Evolutionary conservation across 2,888 invertebrate genomes (phyloP).

Genomic region (Cosmia pyralina): DNA sequence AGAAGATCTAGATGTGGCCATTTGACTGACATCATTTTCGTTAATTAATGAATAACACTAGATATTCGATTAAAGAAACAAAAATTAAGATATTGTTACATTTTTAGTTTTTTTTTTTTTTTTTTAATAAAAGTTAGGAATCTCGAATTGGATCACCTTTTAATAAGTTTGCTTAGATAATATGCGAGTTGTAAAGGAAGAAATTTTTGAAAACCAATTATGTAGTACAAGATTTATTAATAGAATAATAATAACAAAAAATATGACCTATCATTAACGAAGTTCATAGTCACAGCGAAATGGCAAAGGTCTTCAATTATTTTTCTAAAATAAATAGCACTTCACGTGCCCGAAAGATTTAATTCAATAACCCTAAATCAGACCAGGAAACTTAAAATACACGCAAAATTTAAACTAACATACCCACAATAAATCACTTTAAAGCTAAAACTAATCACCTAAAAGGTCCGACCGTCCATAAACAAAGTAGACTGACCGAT

Average conservation of each 20-base stretch:
- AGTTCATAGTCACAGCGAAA: neutral
- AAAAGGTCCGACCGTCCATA: constrained; percentile 79
- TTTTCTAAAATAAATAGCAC: neutral
- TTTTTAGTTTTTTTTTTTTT: no score
- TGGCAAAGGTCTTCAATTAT: neutral
- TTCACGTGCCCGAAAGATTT: neutral
- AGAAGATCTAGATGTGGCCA: no score
- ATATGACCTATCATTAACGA: neutral
- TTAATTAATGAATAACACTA: no score
- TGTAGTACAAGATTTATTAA: neutral
- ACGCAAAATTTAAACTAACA: constrained; percentile 52
- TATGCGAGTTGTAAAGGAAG: neutral
- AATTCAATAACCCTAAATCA: constrained; percentile 16
- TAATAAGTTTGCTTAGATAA: neutral
- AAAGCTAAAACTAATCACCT: constrained; percentile 79
- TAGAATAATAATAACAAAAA: neutral
- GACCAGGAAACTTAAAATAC: constrained; percentile 28
- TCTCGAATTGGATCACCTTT: neutral
- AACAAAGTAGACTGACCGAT: constrained; percentile 81
- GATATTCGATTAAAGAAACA: no score
- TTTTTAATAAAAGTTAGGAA: no score
- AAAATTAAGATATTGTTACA: no score
- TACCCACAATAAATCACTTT: constrained; percentile 69
- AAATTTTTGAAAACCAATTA: neutral
- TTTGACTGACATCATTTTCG: no score